Percentiles rank a stretch among this genome's conserved stretches.
Conservation (phyloP, 2,888 invertebrate species). For the Ptilodon capucinus region DNA sequence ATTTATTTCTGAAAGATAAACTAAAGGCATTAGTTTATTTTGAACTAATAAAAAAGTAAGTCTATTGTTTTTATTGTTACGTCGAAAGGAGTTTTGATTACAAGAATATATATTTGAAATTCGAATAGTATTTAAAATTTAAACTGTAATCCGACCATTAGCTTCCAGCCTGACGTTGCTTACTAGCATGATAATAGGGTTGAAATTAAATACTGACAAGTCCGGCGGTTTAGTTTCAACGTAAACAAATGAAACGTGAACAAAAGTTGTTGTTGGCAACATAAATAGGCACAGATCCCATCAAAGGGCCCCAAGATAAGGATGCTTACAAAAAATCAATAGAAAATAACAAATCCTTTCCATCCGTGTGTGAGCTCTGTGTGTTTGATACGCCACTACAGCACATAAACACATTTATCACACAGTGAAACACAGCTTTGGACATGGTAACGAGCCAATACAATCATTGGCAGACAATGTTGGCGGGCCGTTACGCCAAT, state of each 20-base stretch:
- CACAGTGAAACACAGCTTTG: constrained; percentile 46
- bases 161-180: background rate
- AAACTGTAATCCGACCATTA: background rate
- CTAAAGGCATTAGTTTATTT: no score
- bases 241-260: background rate
- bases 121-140: no score
- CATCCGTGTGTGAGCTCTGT: constrained; percentile 16
- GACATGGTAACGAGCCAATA: constrained; percentile 39
- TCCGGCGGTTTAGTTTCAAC: no score
- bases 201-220: no score
- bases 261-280: background rate
- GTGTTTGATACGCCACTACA: constrained; percentile 37
- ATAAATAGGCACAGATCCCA: background rate
- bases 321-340: background rate
- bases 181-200: no score
- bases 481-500: constrained; percentile 40
- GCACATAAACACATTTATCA: constrained; percentile 40
- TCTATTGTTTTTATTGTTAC: no score
- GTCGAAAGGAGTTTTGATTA: no score
- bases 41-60: no score
- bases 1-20: no score
- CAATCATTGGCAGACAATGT: constrained; percentile 42
- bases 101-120: no score
- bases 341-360: background rate
- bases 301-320: background rate